Conservation (phyloP, 2,888 invertebrate genomes). For the Pristionchus arcanus region DNA sequence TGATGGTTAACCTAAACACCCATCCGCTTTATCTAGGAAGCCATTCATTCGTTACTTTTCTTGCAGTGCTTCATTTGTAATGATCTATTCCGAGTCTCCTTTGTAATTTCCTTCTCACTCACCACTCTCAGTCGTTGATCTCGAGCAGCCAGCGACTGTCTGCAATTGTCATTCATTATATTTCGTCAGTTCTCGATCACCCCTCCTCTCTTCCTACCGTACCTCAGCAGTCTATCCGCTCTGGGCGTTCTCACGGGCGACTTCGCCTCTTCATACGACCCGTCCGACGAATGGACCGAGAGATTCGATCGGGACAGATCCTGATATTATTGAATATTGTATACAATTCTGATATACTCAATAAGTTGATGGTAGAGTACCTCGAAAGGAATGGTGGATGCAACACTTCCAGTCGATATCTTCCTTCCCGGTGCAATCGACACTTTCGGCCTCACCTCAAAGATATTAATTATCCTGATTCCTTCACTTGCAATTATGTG, state of each 20-base stretch:
- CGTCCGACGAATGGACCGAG: background rate
- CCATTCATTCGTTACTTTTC: too few relatives aligned
- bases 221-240: constrained; percentile 15
- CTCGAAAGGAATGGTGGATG: constrained; percentile 21
- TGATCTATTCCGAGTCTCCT: background rate
- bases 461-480: background rate
- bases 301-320: constrained; percentile 15
- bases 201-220: background rate
- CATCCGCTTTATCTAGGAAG: too few relatives aligned
- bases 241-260: constrained; percentile 33
- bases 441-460: constrained; percentile 14
- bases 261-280: constrained; percentile 9
- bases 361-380: background rate
- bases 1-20: background rate
- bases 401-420: background rate
- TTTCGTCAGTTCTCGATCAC: background rate
- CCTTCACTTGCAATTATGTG: too few relatives aligned
- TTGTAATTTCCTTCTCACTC: background rate
- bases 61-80: too few relatives aligned
- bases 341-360: too few relatives aligned
- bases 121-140: constrained; percentile 14
- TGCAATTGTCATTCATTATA: background rate
- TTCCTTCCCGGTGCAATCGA: constrained; percentile 8
- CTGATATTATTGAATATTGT: background rate
- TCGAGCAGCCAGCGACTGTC: background rate